Evolutionary conservation across 2,113 vertebrate species (phyloP).

Genomic region (Ailuropoda melanoleuca): DNA sequence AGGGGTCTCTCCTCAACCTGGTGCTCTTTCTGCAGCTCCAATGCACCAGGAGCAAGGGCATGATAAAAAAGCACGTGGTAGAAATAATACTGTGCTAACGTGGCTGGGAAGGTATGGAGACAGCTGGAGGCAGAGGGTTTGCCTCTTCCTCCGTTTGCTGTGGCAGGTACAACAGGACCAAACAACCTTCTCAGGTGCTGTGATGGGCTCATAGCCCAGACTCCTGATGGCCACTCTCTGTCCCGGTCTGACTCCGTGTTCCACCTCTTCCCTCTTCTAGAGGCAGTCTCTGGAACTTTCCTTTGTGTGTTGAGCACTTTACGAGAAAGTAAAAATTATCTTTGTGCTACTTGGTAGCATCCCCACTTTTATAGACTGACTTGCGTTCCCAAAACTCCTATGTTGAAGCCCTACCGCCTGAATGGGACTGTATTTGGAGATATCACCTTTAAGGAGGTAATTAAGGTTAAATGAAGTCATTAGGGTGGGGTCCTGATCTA

Average conservation of each 20-base stretch:
- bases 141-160: not conserved
- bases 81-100: rapidly evolving
- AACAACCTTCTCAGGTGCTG: not conserved
- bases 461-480: not conserved
- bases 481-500: not conserved
- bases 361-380: not conserved
- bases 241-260: not conserved
- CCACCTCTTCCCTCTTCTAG: not conserved
- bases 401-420: not conserved
- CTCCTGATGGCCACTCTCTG: not conserved
- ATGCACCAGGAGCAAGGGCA: not conserved
- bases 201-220: not conserved
- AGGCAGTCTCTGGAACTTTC: not conserved
- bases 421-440: not conserved
- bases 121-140: not conserved
- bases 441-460: not conserved
- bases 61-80: not conserved
- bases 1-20: not conserved
- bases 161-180: not conserved
- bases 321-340: not conserved
- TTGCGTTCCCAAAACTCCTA: not conserved
- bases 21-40: not conserved
- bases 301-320: not conserved
- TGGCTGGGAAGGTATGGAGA: not conserved
- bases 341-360: not conserved